Evolutionary conservation across 35 echinoderm and acorn worm species (phyloP), one percentile per base, ranked within the genome.

Genomic region (Diadema setosum): DNA sequence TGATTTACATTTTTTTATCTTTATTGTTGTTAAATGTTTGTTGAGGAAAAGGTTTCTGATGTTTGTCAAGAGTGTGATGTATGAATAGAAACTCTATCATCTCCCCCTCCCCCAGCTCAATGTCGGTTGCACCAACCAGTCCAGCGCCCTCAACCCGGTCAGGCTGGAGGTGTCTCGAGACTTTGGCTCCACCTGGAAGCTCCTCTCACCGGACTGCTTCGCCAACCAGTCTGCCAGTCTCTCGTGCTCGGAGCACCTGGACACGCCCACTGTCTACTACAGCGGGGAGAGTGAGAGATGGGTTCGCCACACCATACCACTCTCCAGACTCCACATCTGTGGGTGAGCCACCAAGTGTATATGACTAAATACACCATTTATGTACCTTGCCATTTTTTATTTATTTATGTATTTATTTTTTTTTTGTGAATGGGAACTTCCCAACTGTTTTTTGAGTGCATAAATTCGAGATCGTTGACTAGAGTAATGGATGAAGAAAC

Each of bases 281-380:
- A 94, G 88, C 20, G 95, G 95, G 27, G 91, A 86, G 40, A 45
- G 58, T 12, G 61, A 70, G 67, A 84, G 70, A n/a, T 97, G 95
- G 95, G 52, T 45, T 65, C 65, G 91, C 8, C 39, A 88, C 27
- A 84, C 85, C 33, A 97, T 97, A 80, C 83, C 30, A 20, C 85
- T 94, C 39, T 42, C 60, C 42, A 82, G 83, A 46, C 91, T 97
- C 9, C 95, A 97, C 57, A 91, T 97, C 36, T 97, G 91, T 91
- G 95, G 95, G 95, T 94, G 65, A 81, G 95, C 74, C 12, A 55
- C 0, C n/a, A n/a, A n/a, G n/a, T n/a, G n/a, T n/a, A n/a, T n/a
- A n/a, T n/a, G n/a, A n/a, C n/a, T n/a, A n/a, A n/a, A n/a, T n/a
- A n/a, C n/a, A n/a, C n/a, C n/a, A n/a, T n/a, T n/a, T n/a, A n/a